Evolutionary conservation across 2,888 invertebrate species (phyloP), one percentile per base, ranked within the genome.

Genomic region (Mystacides longicornis): DNA sequence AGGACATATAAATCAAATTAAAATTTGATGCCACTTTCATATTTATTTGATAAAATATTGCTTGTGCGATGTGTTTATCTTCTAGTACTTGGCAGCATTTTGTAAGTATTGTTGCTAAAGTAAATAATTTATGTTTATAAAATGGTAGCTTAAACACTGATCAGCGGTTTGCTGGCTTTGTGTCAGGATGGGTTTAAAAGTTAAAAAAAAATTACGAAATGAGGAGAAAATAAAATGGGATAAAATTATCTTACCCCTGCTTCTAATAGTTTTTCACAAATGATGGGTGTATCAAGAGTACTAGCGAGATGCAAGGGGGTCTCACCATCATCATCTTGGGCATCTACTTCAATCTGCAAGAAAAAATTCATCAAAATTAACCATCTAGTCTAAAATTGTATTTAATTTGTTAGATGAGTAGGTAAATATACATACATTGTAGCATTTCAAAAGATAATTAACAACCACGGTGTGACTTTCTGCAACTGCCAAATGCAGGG

Each of bases 221-320:
- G 33, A 14, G 9, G 33, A 50, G 20, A 11, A 42, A 27, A 37
- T 27, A 16, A 14, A 37, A 7, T 37, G 37, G 14, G 27, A 45
- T 45, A 60, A n/a, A n/a, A n/a, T n/a, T n/a, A n/a, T n/a, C 57
- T 51, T 57, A 61, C 61, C 14, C 54, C 56, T 22, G 37, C 19
- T 27, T 49, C 14, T 9, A 61, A 46, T 23, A 61, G 50, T 42
- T 7, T 45, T 27, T 37, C 33, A 46, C 57, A 57, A 22, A 61
- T 55, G 16, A 49, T 23, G 4, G 22, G 16, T 1, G 53, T 37
- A 27, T 43, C 37, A 7, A 45, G 47, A 47, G 49, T 43, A 20
- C 59, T 59, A 7, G 54, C 57, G 9, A 49, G 11, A 43, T 61
- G 61, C 7, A 61, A 37, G 9, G 57, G 53, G 7, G 61, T 59